Evolutionary conservation across 2,113 vertebrate genomes (phyloP).

Genomic region (Callipepla californica): DNA sequence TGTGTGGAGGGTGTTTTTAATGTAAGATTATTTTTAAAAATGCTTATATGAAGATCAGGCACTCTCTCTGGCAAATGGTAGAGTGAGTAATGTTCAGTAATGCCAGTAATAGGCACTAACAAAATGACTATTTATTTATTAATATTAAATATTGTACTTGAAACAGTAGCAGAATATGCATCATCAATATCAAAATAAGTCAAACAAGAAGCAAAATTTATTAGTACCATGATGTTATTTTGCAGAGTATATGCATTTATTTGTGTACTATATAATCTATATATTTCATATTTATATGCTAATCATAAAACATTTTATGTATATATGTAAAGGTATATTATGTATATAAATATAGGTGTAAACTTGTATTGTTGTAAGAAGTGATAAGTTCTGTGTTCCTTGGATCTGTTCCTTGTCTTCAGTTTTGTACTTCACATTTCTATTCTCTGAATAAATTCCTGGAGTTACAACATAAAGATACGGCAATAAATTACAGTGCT

Average conservation of each 20-base stretch:
- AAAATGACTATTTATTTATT: neutral
- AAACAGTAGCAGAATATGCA: neutral
- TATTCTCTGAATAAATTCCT: neutral
- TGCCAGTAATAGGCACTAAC: neutral
- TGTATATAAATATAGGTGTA: neutral
- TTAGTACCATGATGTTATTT: neutral
- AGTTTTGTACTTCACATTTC: neutral
- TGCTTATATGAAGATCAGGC: neutral
- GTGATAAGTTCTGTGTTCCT: neutral
- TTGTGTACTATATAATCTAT: neutral
- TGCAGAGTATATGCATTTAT: neutral
- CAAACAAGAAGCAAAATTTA: neutral
- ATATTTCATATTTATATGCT: neutral
- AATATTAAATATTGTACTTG: neutral
- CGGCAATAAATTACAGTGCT: neutral
- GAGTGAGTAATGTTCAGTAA: neutral
- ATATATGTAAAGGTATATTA: neutral
- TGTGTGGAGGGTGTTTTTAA: constrained; percentile 44
- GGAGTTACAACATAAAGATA: neutral
- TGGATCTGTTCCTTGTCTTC: neutral
- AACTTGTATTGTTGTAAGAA: neutral
- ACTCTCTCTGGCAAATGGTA: neutral
- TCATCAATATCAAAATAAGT: neutral
- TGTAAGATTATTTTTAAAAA: constrained; percentile 15
- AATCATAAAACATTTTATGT: neutral